Base-by-base conservation (phyloP, 2,113 vertebrate genomes). In the Aepyceros melampus region DNA sequence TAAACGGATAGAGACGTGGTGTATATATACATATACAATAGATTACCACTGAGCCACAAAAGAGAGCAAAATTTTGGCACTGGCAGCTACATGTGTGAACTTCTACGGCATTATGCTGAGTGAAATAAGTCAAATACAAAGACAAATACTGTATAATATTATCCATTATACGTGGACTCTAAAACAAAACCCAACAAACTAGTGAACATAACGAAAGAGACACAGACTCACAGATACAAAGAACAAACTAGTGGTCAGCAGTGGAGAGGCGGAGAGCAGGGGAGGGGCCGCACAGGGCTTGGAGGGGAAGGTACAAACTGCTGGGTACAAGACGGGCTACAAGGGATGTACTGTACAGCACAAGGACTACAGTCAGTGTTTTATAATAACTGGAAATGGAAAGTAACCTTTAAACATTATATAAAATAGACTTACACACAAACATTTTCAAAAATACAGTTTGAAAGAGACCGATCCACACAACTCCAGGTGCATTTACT, bases 221-320 rank as follows among this genome's bases (percentile, higher is more conserved):
- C 0, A 0, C 43, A 47, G 74, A 78, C 25, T 47, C 43, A 47
- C 43, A 78, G 43, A 78, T 16, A 45, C 14, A 45, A 45, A 78
- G 43, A 31, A 78, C 43, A 29, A 31, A 47, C 76, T 1, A 47
- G 76, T 4, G 14, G 43, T 47, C 7, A 29, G 25, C 43, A 45
- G 74, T 16, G n/a, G 36, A 13, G 43, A 0, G 14, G 27, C 14
- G 43, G n/a, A 19, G 5, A 0, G 19, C 2, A 21, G n/a, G 7
- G 2, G 27, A 19, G 71, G 15, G 27, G 43, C 76, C 31, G 15
- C 15, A 79, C 0, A 79, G 76, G 43, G 25, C 25, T 29, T 45
- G 43, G 43, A 47, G 14, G 74, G 74, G 14, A 14, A 16, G 74
- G 25, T 45, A 16, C 25, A 2, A n/a, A 29, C 43, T 16, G 27